Base-by-base conservation (phyloP, 2,888 invertebrate species). In the Apodemia duryi region DNA sequence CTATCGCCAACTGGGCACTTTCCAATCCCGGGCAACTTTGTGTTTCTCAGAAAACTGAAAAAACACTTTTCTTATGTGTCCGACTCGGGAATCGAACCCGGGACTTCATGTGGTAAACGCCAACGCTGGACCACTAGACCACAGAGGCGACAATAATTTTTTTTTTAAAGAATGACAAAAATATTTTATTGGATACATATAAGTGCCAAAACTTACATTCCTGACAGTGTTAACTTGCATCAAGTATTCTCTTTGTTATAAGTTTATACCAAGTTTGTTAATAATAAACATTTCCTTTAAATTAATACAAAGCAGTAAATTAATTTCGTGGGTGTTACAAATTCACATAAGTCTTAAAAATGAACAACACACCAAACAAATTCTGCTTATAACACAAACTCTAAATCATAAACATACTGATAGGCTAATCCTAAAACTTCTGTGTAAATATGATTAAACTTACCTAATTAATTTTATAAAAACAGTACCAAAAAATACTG, bases 401-500 rank as follows among this genome's bases (percentile, higher is more conserved):
- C 74, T 70, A 70, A 74, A 74, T 74, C 76, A 80, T 76, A 85
- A 84, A 83, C 82, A 84, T 83, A 83, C 86, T 88, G 89, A 83
- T 77, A 79, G 81, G 82, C 88, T 89, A 88, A 77, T 68, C 76
- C 87, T 88, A 88, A 81, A 43, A 43, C 43, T 79, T 79, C 81
- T 84, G 85, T 88, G 87, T 88, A 86, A 85, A 87, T 86, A 88
- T 75, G 83, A 82, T 86, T 84, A 82, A 79, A 68, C 80, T 82
- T 84, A 80, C 84, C 80, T 82, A 86, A 75, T 79, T 52, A 52
- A 52, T 76, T 74, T 79, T 77, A 74, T 79, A 77, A 78, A 83
- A 86, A 87, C 84, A 83, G 85, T 86, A 85, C 80, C 75, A 75
- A 77, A 80, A 87, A 90, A 90, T 90, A 91, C 90, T 91, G 91